Evolutionary conservation across 2,797 vertebrate species (phyloP).

Genomic region (Siniperca scherzeri): DNA sequence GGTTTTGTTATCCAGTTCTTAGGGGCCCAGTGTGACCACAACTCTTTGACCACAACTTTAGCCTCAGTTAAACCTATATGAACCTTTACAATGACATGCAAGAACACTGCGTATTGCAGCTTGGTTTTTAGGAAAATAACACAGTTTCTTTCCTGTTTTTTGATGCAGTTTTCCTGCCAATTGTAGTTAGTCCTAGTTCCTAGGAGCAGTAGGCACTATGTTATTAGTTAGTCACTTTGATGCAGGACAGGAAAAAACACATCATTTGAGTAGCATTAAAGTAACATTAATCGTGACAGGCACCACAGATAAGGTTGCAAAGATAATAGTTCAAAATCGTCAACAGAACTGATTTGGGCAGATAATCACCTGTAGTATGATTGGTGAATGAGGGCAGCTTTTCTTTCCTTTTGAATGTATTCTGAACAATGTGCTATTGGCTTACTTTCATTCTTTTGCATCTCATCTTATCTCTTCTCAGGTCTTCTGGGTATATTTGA

Average conservation of each 20-base stretch:
- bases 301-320: slow-evolving; percentile 27
- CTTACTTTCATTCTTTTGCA: slow-evolving; percentile 44
- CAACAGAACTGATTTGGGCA: slow-evolving; percentile 22
- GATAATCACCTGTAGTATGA: slow-evolving; percentile 21
- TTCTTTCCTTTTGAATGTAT: slow-evolving; percentile 55
- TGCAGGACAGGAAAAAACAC: background rate
- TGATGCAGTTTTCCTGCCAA: background rate
- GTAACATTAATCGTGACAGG: background rate
- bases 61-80: slow-evolving; percentile 27
- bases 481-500: slow-evolving; percentile 28
- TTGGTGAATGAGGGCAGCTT: slow-evolving; percentile 53
- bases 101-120: background rate
- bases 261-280: background rate
- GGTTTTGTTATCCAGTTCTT: slow-evolving; percentile 47
- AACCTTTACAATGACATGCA: slow-evolving; percentile 12
- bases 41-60: slow-evolving; percentile 31
- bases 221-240: background rate
- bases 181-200: background rate
- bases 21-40: slow-evolving; percentile 21
- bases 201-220: background rate
- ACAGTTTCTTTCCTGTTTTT: background rate
- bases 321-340: slow-evolving; percentile 29
- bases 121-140: slow-evolving; percentile 5
- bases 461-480: slow-evolving; percentile 2
- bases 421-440: slow-evolving; percentile 46